These are phyloP conservation scores for Latrodectus geometricus DNA, from an alignment of 1,140 invertebrate species.

Conservation along the genomic window DNA sequence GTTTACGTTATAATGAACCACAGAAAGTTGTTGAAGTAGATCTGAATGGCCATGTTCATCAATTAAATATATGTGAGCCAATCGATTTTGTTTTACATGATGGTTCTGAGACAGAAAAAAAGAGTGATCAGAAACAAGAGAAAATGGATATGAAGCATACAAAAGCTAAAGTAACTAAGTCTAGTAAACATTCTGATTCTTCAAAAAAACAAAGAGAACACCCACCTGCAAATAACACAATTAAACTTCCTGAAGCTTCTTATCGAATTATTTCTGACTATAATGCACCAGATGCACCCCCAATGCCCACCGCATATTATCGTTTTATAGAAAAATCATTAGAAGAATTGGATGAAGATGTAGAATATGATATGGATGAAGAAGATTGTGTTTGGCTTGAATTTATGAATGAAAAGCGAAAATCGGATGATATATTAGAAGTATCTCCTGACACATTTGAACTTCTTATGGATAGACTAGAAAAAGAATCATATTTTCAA, in stretches of 20 bases:
- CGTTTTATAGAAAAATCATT: conserved; percentile 94
- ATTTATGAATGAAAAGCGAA: conserved; percentile 85
- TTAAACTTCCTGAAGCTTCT: conserved; percentile 81
- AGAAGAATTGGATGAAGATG: conserved; percentile 92
- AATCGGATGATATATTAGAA: conserved; percentile 75
- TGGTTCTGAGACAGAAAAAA: conserved; percentile 38
- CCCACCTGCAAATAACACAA: neutral
- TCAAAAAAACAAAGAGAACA: conserved; percentile 58
- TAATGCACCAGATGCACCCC: conserved; percentile 82
- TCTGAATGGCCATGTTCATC: conserved; percentile 76
- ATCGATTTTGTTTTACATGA: conserved; percentile 67
- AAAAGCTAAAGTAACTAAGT: conserved; percentile 53
- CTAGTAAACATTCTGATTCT: conserved; percentile 40
- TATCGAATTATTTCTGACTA: conserved; percentile 84
- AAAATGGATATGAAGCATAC: conserved; percentile 51
- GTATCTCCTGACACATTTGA: conserved; percentile 91
- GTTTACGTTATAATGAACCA: conserved; percentile 80
- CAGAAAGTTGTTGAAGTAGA: conserved; percentile 88
- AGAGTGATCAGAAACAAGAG: conserved; percentile 44
- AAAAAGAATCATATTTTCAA: conserved; percentile 98
- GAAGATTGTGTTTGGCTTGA: conserved; percentile 94
- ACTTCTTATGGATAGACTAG: conserved; percentile 93
- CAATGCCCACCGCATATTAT: conserved; percentile 81
- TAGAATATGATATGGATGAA: conserved; percentile 98
- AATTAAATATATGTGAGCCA: conserved; percentile 72